Percentiles rank a stretch among this genome's conserved stretches.
phyloP scores from a whole-genome alignment of 1,140 invertebrate genomes.

The Marisa cornuarietis region DNA sequence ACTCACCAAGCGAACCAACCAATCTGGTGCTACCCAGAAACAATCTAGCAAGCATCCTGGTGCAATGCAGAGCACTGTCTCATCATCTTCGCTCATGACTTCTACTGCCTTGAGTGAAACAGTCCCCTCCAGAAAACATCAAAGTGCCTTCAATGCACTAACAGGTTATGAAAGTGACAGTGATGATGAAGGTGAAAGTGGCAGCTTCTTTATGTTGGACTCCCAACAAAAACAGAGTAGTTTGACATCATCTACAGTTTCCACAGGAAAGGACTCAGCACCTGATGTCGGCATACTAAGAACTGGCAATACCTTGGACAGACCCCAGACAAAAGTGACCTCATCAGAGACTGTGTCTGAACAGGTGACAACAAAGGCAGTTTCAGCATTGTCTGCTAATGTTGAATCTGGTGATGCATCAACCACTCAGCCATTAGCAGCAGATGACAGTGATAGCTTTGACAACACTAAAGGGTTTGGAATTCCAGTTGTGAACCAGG shows the following conservation, averaged over 20 bases:
- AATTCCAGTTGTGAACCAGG: slow-evolving; percentile 21
- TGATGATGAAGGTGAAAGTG: slow-evolving; percentile 39
- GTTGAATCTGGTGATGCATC: neutral
- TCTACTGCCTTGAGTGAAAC: neutral
- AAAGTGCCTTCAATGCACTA: slow-evolving; percentile 31
- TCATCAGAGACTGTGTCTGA: neutral
- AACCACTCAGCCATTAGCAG: neutral
- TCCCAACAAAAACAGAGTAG: slow-evolving; percentile 16
- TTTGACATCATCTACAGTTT: neutral
- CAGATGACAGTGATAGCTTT: neutral
- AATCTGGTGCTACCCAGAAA: neutral
- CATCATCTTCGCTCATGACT: neutral
- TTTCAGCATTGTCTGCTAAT: neutral
- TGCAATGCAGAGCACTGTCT: neutral
- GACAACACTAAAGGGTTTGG: slow-evolving; percentile 1
- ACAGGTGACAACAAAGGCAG: neutral
- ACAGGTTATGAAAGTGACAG: slow-evolving; percentile 46
- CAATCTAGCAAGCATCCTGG: neutral
- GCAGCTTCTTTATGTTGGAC: slow-evolving; percentile 41
- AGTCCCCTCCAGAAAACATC: slow-evolving; percentile 19
- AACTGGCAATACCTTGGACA: too few species aligned
- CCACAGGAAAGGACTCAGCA: slow-evolving; percentile 11
- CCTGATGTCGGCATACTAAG: neutral
- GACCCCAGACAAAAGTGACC: neutral
- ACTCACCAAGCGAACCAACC: slow-evolving; percentile 37